phyloP scores from a whole-genome alignment of 2,888 invertebrate species.

The Ommatoiulus sabulosus region DNA sequence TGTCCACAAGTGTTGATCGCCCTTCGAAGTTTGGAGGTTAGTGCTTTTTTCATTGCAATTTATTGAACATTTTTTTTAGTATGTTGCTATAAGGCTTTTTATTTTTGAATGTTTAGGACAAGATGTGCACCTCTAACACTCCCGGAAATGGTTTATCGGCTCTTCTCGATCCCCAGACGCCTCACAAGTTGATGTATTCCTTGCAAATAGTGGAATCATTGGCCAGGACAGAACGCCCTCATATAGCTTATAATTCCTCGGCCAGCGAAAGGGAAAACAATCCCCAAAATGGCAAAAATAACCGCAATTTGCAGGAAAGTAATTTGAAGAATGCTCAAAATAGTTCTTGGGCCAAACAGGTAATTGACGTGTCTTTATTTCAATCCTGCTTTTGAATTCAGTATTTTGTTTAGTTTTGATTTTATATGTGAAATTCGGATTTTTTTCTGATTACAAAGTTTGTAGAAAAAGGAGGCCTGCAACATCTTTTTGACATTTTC shows the following conservation, averaged over 20 bases:
- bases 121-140: not conserved
- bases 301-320: slow-evolving; percentile 22
- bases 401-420: too few relatives aligned
- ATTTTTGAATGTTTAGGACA: not conserved
- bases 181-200: slow-evolving; percentile 95
- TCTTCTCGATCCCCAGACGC: slow-evolving; percentile 85
- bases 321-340: not conserved
- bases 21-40: slow-evolving; percentile 44
- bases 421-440: not conserved
- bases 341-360: slow-evolving; percentile 51
- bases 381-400: not conserved
- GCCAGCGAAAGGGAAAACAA: slow-evolving; percentile 3
- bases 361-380: not conserved
- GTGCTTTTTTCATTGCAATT: too few relatives aligned
- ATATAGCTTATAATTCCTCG: not conserved
- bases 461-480: slow-evolving; percentile 86
- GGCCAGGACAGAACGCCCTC: slow-evolving; percentile 62
- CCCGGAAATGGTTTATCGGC: slow-evolving; percentile 59
- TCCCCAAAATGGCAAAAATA: not conserved
- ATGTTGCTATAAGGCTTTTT: too few relatives aligned
- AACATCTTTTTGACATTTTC: slow-evolving; percentile 90
- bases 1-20: slow-evolving; percentile 87
- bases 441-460: slow-evolving; percentile 71
- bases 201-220: slow-evolving; percentile 89
- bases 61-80: not conserved